phyloP scores from a whole-genome alignment of 2,113 vertebrate species.

The Hassar affinis region DNA sequence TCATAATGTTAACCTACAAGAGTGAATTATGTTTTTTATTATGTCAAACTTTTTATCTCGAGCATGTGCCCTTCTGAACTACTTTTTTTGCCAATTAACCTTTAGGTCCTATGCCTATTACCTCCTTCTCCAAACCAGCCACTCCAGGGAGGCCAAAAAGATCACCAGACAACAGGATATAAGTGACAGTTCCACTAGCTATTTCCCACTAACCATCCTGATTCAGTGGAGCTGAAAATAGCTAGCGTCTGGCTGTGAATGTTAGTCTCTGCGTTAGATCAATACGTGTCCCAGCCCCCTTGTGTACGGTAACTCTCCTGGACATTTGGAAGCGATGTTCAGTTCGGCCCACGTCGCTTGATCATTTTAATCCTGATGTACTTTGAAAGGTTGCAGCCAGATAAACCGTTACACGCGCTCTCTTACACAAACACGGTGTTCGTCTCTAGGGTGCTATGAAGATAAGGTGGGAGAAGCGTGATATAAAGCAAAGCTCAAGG shows the following conservation, averaged over 20 bases:
- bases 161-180: constrained; percentile 44
- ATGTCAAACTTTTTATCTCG: not conserved
- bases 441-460: constrained; percentile 43
- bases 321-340: constrained; percentile 54
- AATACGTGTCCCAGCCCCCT: constrained; percentile 56
- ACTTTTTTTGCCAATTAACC: constrained; percentile 35
- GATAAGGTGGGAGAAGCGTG: constrained; percentile 59
- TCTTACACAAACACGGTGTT: not conserved
- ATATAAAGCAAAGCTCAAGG: constrained; percentile 65
- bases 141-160: constrained; percentile 19
- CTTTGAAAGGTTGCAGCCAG: constrained; percentile 36
- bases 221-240: constrained; percentile 58
- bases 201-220: constrained; percentile 54
- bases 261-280: constrained; percentile 53
- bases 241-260: constrained; percentile 31
- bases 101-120: constrained; percentile 37
- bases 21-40: not conserved
- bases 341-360: constrained; percentile 26
- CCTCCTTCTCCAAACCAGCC: not conserved
- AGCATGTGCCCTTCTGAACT: not conserved
- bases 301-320: constrained; percentile 59
- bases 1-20: not conserved
- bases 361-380: constrained; percentile 37
- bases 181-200: constrained; percentile 51
- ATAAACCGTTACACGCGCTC: constrained; percentile 17